Evolutionary conservation across 2,113 vertebrate species (phyloP), one percentile per base, ranked within the genome.

Genomic region (Malurus alboscapulatus): DNA sequence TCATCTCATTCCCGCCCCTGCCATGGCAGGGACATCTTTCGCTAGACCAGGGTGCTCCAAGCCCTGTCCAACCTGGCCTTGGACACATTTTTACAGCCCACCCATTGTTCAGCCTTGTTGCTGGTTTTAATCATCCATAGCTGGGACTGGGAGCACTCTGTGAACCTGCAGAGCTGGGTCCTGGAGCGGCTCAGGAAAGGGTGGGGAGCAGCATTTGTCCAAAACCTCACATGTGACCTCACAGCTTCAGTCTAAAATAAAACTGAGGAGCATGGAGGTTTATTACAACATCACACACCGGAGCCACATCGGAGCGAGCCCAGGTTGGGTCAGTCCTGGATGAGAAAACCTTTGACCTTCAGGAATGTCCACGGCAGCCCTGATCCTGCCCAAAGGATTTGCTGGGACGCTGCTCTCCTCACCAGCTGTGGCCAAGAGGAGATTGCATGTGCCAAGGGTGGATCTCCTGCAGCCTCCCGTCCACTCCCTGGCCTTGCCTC

Each of bases 401-500:
- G 26, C 34, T 82, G 78, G 54, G 34, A 75, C n/a, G 74, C 53
- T 85, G 54, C 75, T 71, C 13, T 40, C 4, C 47, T 25, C 7
- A 0, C 38, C 4, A 10, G 40, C 66, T 36, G 36, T 36, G 77
- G 53, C 12, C 38, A 57, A 22, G 82, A 54, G 61, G 26, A 78
- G 75, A 44, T 12, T 45, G 29, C 16, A 5, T n/a, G 67, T 79
- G 58, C 74, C 69, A 71, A 87, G 68, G 82, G 40, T 83, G 82
- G 81, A 66, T 50, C 84, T 94, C 54, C 57, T 82, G 63, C 54
- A 79, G 83, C 81, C 67, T 81, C n/a, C 40, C 0, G 0, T 78
- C 88, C 77, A 19, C 87, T 96, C 91, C 92, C 95, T 87, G 77
- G 81, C 83, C 69, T 24, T 87, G 62, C 68, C 66, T 53, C 8